Evolutionary conservation across 2,888 invertebrate species (phyloP).

Genomic region (Galeruca laticollis): DNA sequence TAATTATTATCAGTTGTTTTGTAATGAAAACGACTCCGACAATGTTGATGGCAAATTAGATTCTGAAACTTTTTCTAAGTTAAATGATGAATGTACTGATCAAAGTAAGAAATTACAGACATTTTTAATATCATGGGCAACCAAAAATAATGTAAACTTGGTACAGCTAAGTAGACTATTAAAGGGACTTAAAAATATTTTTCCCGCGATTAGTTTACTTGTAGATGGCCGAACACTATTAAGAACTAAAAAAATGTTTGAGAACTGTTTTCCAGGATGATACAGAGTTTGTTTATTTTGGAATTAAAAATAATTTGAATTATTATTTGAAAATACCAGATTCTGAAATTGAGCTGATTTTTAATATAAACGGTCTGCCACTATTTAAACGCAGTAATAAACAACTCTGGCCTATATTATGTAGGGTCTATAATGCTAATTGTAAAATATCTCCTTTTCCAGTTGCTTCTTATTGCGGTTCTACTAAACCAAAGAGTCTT

Average conservation of each 20-base stretch:
- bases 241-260: conserved; percentile 25
- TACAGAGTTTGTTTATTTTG: conserved; percentile 23
- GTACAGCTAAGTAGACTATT: conserved; percentile 21
- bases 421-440: conserved; percentile 20
- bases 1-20: conserved; percentile 22
- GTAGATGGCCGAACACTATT: conserved; percentile 26
- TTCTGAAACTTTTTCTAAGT: conserved; percentile 17
- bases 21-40: conserved; percentile 19
- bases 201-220: conserved; percentile 16
- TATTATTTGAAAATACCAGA: conserved; percentile 22
- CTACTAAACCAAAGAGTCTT: conserved; percentile 25
- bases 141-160: conserved; percentile 16
- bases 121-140: conserved; percentile 17
- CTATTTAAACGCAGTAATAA: conserved; percentile 22
- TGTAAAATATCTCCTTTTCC: conserved; percentile 26
- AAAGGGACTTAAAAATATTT: conserved; percentile 22
- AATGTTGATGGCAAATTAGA: conserved; percentile 18
- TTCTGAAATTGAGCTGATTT: conserved; percentile 19
- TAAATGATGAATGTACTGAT: conserved; percentile 14
- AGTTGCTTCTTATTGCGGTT: conserved; percentile 27
- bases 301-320: conserved; percentile 18
- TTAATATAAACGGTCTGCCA: conserved; percentile 28
- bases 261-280: conserved; percentile 19
- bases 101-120: conserved; percentile 21
- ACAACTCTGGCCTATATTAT: conserved; percentile 26